Conservation (phyloP, 2,888 invertebrate genomes). For the Drosophila affinis region DNA sequence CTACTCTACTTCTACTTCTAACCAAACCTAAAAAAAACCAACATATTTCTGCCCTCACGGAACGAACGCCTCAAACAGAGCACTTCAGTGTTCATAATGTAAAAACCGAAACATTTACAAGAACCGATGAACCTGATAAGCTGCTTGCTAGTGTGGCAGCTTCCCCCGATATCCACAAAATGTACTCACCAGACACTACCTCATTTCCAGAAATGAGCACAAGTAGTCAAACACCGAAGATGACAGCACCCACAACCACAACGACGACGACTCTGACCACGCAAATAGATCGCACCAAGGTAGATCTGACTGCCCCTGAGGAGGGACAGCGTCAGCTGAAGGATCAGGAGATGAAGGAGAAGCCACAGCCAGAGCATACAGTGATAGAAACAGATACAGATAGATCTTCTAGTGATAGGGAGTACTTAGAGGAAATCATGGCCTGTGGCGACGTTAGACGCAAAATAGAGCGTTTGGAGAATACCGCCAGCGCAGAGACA, state of each 20-base stretch:
- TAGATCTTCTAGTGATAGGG: conserved; percentile 65
- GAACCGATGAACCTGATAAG: conserved; percentile 80
- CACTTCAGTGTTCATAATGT: conserved; percentile 82
- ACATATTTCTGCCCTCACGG: conserved; percentile 52
- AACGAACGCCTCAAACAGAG: conserved; percentile 76
- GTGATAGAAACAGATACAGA: conserved; percentile 22
- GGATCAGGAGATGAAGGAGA: background rate
- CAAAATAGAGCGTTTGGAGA: conserved; percentile 85
- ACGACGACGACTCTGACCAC: conserved; percentile 56
- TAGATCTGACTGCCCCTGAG: conserved; percentile 52
- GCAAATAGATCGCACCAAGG: conserved; percentile 59
- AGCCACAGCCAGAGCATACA: conserved; percentile 8
- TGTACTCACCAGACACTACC: conserved; percentile 81
- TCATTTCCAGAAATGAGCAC: conserved; percentile 83
- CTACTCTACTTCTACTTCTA: conserved; percentile 67
- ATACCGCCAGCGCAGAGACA: conserved; percentile 60
- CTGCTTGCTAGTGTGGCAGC: conserved; percentile 76
- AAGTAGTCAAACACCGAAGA: conserved; percentile 79
- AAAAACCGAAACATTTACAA: conserved; percentile 73
- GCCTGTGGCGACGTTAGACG: conserved; percentile 86
- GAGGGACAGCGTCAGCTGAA: conserved; percentile 1
- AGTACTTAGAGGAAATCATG: conserved; percentile 73
- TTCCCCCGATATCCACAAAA: conserved; percentile 49
- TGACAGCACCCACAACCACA: conserved; percentile 43
- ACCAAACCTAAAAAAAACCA: conserved; percentile 13